Evolutionary conservation across 2,888 invertebrate species (phyloP), one percentile per base, ranked within the genome.

Genomic region (Adineta ricciae): DNA sequence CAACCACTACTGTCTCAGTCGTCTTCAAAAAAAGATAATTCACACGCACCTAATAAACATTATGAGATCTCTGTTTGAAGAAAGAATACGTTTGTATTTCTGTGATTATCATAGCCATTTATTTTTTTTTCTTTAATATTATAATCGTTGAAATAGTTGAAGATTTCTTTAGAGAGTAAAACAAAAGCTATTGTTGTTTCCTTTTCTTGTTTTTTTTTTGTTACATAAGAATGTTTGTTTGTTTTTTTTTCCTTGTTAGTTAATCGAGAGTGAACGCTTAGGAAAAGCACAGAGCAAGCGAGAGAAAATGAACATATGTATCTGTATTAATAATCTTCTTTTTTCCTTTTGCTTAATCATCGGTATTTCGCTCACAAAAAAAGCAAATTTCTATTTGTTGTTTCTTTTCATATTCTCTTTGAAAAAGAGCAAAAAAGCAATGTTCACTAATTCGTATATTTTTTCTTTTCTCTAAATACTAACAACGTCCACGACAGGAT

Each of bases 71-170:
- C 78, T 41, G 78, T 78, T 38, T 78, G 41, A 41, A 9, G 5
- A n/a, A 19, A 32, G 19, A 32, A 52, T 4, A 21, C 21, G 2
- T 21, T 21, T 21, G 4, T 19, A 64, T 64, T 64, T 36, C 64
- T 64, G 64, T 64, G 64, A 64, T 64, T 64, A 32, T 64, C 64
- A 32, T 64, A 32, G 64, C 78, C 78, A 78, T 41, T 24, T 78
- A 24, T 78, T 41, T 78, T 78, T 78, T 78, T 78, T 64, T 32
- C 64, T 16, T 32, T 19, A 36, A 14, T 64, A 32, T 16, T 36
- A 19, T 64, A 64, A 64, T 64, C 27, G 27, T 64, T 64, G 14
- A 32, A 16, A 32, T 64, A 32, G 64, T 32, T 32, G 3, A 32
- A 32, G 16, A 27, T 32, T 14, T 14, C 32, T 4, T 36, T 64